Conservation (phyloP, 1,140 invertebrate species). For the Manduca sexta region DNA sequence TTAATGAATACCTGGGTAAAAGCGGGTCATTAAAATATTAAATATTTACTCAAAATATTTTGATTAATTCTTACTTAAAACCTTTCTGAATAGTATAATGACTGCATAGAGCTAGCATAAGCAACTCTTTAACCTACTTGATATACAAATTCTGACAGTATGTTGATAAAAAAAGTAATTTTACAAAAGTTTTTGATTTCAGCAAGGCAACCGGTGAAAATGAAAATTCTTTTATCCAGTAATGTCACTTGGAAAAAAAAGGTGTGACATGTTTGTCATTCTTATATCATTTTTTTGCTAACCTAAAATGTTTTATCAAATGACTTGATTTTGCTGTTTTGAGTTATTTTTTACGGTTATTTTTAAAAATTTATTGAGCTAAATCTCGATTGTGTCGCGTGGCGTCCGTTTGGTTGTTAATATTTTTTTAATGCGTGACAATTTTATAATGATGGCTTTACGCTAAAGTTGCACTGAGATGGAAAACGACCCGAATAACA, state of each 20-base stretch:
- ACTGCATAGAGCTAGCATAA: neutral
- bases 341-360: conserved; percentile 61
- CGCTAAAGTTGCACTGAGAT: conserved; percentile 56
- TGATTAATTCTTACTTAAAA: neutral
- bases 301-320: conserved; percentile 73
- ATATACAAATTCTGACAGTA: too few species aligned
- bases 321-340: conserved; percentile 67
- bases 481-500: conserved; percentile 69
- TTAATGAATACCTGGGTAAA: too few species aligned
- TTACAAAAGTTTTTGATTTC: conserved; percentile 45
- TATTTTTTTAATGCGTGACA: conserved; percentile 48
- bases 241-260: conserved; percentile 71
- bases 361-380: conserved; percentile 59
- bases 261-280: conserved; percentile 69
- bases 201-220: conserved; percentile 53
- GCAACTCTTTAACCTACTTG: too few species aligned
- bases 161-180: neutral
- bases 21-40: too few species aligned
- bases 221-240: conserved; percentile 66
- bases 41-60: too few species aligned
- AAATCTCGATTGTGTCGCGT: conserved; percentile 66
- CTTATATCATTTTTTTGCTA: conserved; percentile 70
- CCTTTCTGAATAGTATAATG: neutral
- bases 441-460: conserved; percentile 60
- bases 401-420: conserved; percentile 31